Evolutionary conservation across 2,113 vertebrate genomes (phyloP).

Genomic region (Tetraodon nigroviridis): DNA sequence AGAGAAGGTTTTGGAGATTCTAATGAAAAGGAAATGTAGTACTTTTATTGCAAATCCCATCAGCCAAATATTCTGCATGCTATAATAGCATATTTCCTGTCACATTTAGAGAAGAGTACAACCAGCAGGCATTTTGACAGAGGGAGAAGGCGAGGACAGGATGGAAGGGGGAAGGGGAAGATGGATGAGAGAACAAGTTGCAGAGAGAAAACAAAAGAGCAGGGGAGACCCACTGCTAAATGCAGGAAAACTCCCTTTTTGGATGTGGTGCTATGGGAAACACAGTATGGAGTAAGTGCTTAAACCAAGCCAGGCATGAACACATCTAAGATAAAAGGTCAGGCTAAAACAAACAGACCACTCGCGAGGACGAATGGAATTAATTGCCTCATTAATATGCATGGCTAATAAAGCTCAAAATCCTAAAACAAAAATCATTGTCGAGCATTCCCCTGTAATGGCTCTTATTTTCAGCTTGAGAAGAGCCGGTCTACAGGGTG

Average conservation of each 20-base stretch:
- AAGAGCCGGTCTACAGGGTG: slow-evolving; percentile 68
- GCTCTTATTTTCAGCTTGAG: slow-evolving; percentile 79
- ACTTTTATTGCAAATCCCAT: slow-evolving; percentile 73
- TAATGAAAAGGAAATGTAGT: slow-evolving; percentile 71
- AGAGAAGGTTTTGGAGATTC: slow-evolving; percentile 65
- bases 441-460: slow-evolving; percentile 75
- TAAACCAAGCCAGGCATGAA: slow-evolving; percentile 80
- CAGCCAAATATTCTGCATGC: slow-evolving; percentile 70
- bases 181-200: slow-evolving; percentile 34
- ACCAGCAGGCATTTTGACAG: slow-evolving; percentile 66
- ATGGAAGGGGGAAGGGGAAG: slow-evolving; percentile 43
- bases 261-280: slow-evolving; percentile 68
- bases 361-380: slow-evolving; percentile 83
- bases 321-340: slow-evolving; percentile 83
- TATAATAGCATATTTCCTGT: slow-evolving; percentile 74
- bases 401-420: slow-evolving; percentile 84
- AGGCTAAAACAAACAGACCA: slow-evolving; percentile 87
- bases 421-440: slow-evolving; percentile 76
- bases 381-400: slow-evolving; percentile 89
- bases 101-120: slow-evolving; percentile 65
- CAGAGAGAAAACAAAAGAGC: slow-evolving; percentile 48
- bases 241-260: slow-evolving; percentile 67
- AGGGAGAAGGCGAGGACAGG: slow-evolving; percentile 27
- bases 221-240: slow-evolving; percentile 51
- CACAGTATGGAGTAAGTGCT: slow-evolving; percentile 77